A percentile compares a stretch with the other conserved stretches of the same genome.
These are phyloP conservation scores for Coregonus ussuriensis DNA, from an alignment of 2,797 vertebrate species.

Conservation along the genomic window DNA sequence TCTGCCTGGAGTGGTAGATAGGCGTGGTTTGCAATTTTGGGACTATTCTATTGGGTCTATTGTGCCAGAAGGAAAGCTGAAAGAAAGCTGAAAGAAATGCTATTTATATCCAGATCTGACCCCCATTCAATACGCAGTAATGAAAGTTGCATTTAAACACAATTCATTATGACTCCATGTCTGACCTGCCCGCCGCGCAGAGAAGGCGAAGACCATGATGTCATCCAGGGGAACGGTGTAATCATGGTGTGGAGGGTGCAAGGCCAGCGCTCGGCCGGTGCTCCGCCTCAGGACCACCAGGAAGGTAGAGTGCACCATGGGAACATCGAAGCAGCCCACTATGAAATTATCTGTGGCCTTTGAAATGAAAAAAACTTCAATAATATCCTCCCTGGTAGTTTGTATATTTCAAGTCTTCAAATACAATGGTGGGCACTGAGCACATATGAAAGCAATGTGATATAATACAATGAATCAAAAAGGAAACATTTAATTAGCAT, in stretches of 20 bases:
- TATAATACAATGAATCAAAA: neutral
- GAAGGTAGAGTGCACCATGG: slow-evolving; percentile 89
- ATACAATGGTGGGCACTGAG: neutral
- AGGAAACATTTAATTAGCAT: too few relatives aligned
- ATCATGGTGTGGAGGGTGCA: slow-evolving; percentile 81
- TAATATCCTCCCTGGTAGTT: too few relatives aligned
- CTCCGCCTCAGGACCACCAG: slow-evolving; percentile 85
- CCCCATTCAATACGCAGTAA: neutral
- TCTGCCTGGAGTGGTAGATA: too few relatives aligned
- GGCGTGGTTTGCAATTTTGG: too few relatives aligned
- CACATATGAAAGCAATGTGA: neutral
- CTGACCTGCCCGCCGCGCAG: slow-evolving; percentile 83
- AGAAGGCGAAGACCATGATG: slow-evolving; percentile 89
- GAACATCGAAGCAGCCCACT: slow-evolving; percentile 82
- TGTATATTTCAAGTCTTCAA: neutral
- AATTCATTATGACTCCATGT: neutral
- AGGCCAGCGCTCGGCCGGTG: slow-evolving; percentile 74
- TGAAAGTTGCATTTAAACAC: neutral
- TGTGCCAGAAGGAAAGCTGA: too few relatives aligned
- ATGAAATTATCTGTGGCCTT: too few relatives aligned
- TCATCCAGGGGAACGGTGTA: slow-evolving; percentile 87
- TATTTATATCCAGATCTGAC: too few relatives aligned
- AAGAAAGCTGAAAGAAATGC: too few relatives aligned
- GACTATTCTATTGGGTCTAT: too few relatives aligned
- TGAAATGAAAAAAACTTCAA: too few relatives aligned